A percentile compares a stretch with the other conserved stretches of the same genome.
phyloP scores from a whole-genome alignment of 2,797 vertebrate genomes.

The Vespertilio murinus region DNA sequence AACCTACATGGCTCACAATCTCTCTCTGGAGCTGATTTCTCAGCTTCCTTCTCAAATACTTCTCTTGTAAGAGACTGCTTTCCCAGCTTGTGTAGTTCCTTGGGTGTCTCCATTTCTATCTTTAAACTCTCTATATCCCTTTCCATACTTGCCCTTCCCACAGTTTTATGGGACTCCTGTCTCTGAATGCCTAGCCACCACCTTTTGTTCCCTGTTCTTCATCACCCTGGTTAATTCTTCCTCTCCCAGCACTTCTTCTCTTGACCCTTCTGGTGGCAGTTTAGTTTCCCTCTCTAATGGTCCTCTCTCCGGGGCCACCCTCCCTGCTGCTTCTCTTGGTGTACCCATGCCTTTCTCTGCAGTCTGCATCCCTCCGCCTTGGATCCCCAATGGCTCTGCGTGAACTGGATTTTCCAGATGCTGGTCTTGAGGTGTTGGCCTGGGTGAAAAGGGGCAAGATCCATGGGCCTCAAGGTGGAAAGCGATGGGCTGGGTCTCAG shows the following conservation, averaged over 20 bases:
- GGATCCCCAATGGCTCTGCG: slow-evolving; percentile 75
- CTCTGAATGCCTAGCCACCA: not conserved
- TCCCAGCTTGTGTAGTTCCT: not conserved
- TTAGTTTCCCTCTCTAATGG: slow-evolving; percentile 46
- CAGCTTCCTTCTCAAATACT: not conserved
- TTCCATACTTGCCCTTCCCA: not conserved
- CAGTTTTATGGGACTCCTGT: not conserved
- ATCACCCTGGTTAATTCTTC: not conserved
- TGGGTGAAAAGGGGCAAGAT: not conserved
- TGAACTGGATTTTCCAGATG: slow-evolving; percentile 6
- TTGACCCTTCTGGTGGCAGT: slow-evolving; percentile 4
- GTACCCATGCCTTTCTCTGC: slow-evolving; percentile 58
- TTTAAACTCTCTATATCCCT: not conserved
- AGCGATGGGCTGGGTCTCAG: slow-evolving; percentile 1
- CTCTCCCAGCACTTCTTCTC: slow-evolving; percentile 11
- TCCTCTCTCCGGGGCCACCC: slow-evolving; percentile 13
- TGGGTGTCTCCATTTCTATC: slow-evolving; percentile 22
- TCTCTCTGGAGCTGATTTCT: not conserved
- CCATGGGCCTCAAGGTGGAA: not conserved
- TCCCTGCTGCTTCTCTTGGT: slow-evolving; percentile 18
- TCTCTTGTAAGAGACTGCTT: slow-evolving; percentile 16
- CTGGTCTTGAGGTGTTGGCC: not conserved
- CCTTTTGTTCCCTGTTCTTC: not conserved
- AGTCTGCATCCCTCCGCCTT: slow-evolving; percentile 70
- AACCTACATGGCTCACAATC: not conserved